These are phyloP conservation scores for Stictocephala bisonia DNA, from an alignment of 2,888 invertebrate genomes.

Conservation along the genomic window DNA sequence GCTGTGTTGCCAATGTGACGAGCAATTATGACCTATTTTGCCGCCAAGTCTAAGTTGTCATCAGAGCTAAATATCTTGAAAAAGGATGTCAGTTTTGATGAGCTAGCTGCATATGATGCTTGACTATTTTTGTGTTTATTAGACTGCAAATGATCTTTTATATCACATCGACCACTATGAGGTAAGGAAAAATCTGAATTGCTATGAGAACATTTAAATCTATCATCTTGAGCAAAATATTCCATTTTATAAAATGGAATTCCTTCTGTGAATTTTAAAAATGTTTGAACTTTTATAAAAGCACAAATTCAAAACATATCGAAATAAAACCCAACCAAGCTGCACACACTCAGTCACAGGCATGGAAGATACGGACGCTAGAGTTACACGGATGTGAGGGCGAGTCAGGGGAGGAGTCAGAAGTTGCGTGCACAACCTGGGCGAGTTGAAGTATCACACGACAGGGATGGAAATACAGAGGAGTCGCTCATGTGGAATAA, in stretches of 20 bases:
- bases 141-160: background rate
- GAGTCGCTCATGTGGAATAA: too few relatives aligned
- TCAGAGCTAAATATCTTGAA: background rate
- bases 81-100: background rate
- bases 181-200: background rate
- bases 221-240: background rate
- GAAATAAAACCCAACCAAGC: too few relatives aligned
- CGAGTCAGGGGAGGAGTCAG: too few relatives aligned
- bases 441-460: too few relatives aligned
- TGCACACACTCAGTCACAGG: too few relatives aligned
- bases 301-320: too few relatives aligned
- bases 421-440: too few relatives aligned
- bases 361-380: too few relatives aligned
- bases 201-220: background rate
- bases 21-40: background rate
- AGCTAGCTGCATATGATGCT: background rate
- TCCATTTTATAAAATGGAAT: background rate
- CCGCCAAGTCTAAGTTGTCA: background rate
- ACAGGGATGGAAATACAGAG: too few relatives aligned
- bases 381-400: too few relatives aligned
- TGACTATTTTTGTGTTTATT: background rate
- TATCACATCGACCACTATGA: background rate
- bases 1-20: background rate
- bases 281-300: too few relatives aligned
- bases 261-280: conserved; percentile 48